Evolutionary conservation across 23 tunicate species (phyloP).

Genomic region (Diplosoma virens): DNA sequence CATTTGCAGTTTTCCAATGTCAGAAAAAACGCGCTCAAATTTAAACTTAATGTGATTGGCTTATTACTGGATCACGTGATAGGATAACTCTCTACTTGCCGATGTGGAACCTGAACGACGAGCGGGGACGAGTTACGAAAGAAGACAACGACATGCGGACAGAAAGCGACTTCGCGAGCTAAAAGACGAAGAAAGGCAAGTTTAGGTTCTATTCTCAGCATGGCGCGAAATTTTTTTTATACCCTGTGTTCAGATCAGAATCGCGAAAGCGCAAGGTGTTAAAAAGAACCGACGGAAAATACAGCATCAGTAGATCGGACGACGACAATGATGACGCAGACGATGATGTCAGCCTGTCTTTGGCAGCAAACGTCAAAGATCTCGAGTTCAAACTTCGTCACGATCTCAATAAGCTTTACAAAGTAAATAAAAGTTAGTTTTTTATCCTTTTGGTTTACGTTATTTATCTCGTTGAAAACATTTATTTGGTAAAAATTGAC

Average conservation of each 20-base stretch:
- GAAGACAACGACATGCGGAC: slow-evolving; percentile 70
- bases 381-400: slow-evolving; percentile 70
- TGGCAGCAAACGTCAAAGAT: slow-evolving; percentile 61
- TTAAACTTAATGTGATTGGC: too few relatives aligned
- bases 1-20: too few relatives aligned
- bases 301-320: slow-evolving; percentile 21
- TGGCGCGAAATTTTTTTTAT: not conserved
- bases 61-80: not conserved
- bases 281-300: slow-evolving; percentile 47
- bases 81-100: slow-evolving; percentile 56
- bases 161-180: slow-evolving; percentile 62
- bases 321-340: slow-evolving; percentile 43
- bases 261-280: slow-evolving; percentile 60
- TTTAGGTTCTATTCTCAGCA: not conserved
- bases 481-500: too few relatives aligned
- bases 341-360: slow-evolving; percentile 25
- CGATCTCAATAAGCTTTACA: slow-evolving; percentile 60
- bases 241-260: slow-evolving; percentile 9
- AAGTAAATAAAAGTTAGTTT: too few relatives aligned
- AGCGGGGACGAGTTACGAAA: slow-evolving; percentile 58
- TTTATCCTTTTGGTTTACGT: too few relatives aligned
- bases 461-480: too few relatives aligned
- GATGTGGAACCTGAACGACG: slow-evolving; percentile 24
- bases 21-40: not conserved
- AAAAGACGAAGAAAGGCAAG: slow-evolving; percentile 64